Evolutionary conservation across 2,888 invertebrate genomes (phyloP).

Genomic region (Calameuta filiformis): DNA sequence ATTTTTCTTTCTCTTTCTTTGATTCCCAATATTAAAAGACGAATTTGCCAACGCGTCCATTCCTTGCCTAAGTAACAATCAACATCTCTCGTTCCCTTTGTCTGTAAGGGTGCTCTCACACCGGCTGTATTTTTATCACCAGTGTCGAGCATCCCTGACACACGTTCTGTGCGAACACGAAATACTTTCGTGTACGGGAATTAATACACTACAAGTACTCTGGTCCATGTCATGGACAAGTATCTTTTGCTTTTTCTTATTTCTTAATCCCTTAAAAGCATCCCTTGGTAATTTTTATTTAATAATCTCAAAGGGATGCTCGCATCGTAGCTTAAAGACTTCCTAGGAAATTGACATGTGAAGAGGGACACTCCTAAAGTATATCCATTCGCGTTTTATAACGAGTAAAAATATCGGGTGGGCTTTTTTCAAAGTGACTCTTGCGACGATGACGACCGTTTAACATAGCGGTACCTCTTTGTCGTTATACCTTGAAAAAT

Average conservation of each 20-base stretch:
- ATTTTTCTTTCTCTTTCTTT: neutral
- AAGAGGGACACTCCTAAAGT: constrained; percentile 47
- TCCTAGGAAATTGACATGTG: constrained; percentile 59
- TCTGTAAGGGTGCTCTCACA: constrained; percentile 35
- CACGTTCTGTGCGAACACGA: constrained; percentile 31
- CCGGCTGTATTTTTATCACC: constrained; percentile 30
- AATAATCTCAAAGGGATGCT: neutral
- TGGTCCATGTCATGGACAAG: neutral
- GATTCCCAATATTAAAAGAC: neutral
- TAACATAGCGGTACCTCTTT: neutral
- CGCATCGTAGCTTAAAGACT: constrained; percentile 34
- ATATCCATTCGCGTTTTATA: constrained; percentile 30
- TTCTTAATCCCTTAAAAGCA: neutral
- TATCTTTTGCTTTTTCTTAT: constrained; percentile 7
- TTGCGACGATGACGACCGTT: neutral
- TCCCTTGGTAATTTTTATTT: neutral
- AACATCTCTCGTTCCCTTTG: constrained; percentile 31
- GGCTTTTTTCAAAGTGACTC: neutral
- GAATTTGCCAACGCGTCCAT: constrained; percentile 43
- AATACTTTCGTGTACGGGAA: constrained; percentile 28
- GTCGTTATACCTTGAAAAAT: no score
- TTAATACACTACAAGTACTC: neutral
- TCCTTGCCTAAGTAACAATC: constrained; percentile 43
- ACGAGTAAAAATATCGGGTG: constrained; percentile 33
- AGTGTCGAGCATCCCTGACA: constrained; percentile 25